These are phyloP conservation scores for Macaca nemestrina DNA, from an alignment of 2,113 vertebrate genomes.

Conservation along the genomic window DNA sequence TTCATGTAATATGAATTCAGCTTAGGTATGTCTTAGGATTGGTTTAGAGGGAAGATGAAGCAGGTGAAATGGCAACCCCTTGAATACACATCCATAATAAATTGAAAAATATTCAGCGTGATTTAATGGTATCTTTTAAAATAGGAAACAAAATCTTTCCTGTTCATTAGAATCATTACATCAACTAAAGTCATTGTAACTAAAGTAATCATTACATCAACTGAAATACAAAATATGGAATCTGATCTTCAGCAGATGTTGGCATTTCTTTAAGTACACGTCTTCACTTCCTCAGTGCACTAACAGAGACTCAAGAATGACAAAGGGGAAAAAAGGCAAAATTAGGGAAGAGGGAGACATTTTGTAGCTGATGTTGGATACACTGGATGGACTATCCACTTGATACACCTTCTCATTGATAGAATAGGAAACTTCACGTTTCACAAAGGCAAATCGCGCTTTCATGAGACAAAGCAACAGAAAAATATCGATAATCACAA, in stretches of 20 bases:
- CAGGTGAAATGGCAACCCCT: neutral
- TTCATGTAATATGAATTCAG: neutral
- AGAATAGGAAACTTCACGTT: neutral
- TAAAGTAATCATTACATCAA: neutral
- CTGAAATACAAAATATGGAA: neutral
- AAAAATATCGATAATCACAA: neutral
- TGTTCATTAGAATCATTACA: neutral
- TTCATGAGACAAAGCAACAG: neutral
- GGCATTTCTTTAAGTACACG: neutral
- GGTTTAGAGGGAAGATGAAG: neutral
- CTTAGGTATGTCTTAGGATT: neutral
- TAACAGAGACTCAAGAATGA: neutral
- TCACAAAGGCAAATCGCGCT: neutral
- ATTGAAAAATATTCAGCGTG: neutral
- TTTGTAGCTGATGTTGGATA: neutral
- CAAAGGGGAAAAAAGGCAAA: too few species aligned
- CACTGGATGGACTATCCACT: neutral
- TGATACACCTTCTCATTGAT: neutral
- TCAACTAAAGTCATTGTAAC: neutral
- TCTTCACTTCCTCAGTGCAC: neutral
- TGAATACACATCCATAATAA: neutral
- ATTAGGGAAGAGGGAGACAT: neutral
- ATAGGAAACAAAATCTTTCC: neutral
- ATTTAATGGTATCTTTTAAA: neutral
- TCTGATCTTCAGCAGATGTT: neutral